Conservation (phyloP, 2,888 invertebrate species). For the Stictocephala bisonia region DNA sequence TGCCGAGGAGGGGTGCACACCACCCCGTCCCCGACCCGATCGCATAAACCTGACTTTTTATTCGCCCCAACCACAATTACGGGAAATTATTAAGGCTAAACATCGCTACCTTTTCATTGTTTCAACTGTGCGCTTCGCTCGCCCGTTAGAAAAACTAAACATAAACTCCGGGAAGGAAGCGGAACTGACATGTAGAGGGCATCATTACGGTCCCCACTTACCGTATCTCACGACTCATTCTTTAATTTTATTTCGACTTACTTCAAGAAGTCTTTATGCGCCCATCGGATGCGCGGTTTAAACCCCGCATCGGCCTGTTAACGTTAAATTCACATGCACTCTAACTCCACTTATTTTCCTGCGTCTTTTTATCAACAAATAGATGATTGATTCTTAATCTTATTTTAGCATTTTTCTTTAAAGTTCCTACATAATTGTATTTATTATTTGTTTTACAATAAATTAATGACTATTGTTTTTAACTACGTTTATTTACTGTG, state of each 20-base stretch:
- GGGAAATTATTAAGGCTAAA: constrained; percentile 9
- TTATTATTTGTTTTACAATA: no score
- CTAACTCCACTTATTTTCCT: no score
- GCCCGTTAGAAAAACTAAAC: constrained; percentile 35
- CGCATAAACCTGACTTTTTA: constrained; percentile 19
- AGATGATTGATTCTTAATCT: no score
- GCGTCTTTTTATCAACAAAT: no score
- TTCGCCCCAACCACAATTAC: neutral
- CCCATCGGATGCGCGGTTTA: no score
- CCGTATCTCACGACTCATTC: constrained; percentile 10
- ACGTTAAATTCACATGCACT: no score
- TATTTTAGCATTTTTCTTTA: no score
- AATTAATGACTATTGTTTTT: no score
- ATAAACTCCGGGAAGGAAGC: neutral
- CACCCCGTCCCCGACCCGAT: neutral
- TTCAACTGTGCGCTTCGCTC: neutral
- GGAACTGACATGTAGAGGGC: neutral
- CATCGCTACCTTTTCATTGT: constrained; percentile 20
- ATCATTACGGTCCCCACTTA: constrained; percentile 9
- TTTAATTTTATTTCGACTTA: constrained; percentile 23
- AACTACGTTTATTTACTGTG: no score
- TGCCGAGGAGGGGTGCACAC: constrained; percentile 1
- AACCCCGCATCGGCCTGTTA: no score
- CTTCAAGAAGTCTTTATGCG: constrained; percentile 28
- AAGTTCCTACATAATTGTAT: no score